Conservation (phyloP, 2,888 invertebrate genomes). For the Horisme vitalbata region DNA sequence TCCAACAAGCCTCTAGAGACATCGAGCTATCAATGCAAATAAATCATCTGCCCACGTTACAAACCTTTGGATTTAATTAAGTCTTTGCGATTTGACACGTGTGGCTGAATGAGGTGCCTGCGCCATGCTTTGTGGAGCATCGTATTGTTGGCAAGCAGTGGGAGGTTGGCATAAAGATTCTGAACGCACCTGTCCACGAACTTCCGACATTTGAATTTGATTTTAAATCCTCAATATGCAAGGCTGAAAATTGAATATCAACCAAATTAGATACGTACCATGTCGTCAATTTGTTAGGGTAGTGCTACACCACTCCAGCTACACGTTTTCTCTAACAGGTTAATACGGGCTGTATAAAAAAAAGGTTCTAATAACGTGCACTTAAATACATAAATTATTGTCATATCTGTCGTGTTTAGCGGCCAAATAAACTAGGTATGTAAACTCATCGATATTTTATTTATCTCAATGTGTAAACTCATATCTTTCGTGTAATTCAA, state of each 20-base stretch:
- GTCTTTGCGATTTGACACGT: constrained; percentile 71
- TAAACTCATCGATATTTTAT: too few species aligned
- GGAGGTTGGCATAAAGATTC: constrained; percentile 68
- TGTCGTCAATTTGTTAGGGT: constrained; percentile 3
- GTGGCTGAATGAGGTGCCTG: constrained; percentile 61
- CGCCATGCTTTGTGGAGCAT: constrained; percentile 55
- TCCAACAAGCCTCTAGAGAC: constrained; percentile 42
- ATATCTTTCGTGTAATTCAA: too few species aligned
- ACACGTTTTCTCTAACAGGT: constrained; percentile 1
- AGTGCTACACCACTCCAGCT: constrained; percentile 10
- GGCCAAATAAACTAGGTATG: too few species aligned
- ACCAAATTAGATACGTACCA: constrained; percentile 12
- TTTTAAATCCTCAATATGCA: constrained; percentile 18
- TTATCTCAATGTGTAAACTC: too few species aligned
- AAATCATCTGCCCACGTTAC: constrained; percentile 69
- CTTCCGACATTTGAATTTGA: constrained; percentile 41
- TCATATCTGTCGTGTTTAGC: too few species aligned
- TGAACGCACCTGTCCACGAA: constrained; percentile 72
- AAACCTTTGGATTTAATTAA: constrained; percentile 75
- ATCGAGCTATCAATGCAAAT: constrained; percentile 46
- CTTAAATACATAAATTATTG: too few species aligned
- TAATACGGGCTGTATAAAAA: constrained; percentile 33
- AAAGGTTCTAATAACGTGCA: too few species aligned
- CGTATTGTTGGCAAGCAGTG: constrained; percentile 60
- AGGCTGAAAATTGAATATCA: constrained; percentile 32